A percentile compares a stretch with the other conserved stretches of the same genome.
These are phyloP conservation scores for Vultur gryphus DNA, from an alignment of 2,797 vertebrate genomes.

Conservation along the genomic window DNA sequence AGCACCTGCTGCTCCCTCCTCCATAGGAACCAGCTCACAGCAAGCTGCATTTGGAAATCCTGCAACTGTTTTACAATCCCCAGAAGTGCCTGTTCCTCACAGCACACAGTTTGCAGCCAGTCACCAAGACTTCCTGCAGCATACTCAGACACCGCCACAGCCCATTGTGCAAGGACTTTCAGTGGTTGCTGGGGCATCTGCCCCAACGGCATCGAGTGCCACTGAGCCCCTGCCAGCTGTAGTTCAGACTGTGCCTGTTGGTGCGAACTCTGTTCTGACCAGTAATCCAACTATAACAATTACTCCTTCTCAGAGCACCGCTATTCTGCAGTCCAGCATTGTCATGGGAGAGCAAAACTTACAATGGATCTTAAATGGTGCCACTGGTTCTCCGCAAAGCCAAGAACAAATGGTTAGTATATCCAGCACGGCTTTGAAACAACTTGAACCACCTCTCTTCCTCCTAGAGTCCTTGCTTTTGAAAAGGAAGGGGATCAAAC, in stretches of 20 bases:
- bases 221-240: slow-evolving; percentile 75
- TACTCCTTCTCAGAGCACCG: slow-evolving; percentile 82
- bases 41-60: slow-evolving; percentile 73
- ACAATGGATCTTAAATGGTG: slow-evolving; percentile 96
- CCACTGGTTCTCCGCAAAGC: slow-evolving; percentile 85
- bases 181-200: slow-evolving; percentile 69
- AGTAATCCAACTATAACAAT: slow-evolving; percentile 86
- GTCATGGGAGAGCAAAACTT: slow-evolving; percentile 97
- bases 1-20: slow-evolving; percentile 62
- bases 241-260: slow-evolving; percentile 85
- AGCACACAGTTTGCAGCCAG: slow-evolving; percentile 81
- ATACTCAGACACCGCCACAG: slow-evolving; percentile 68
- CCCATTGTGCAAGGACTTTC: slow-evolving; percentile 74
- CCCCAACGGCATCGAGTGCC: slow-evolving; percentile 60
- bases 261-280: slow-evolving; percentile 78
- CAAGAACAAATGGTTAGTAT: slow-evolving; percentile 88
- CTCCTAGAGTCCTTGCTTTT: not conserved
- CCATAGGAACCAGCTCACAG: slow-evolving; percentile 71
- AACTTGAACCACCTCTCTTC: not conserved
- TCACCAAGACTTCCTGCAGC: slow-evolving; percentile 83
- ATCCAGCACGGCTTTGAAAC: not conserved
- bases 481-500: not conserved
- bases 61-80: slow-evolving; percentile 76
- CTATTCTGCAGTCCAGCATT: slow-evolving; percentile 88
- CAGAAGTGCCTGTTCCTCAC: slow-evolving; percentile 80